phyloP scores from a whole-genome alignment of 1,140 invertebrate genomes.

The Drosophila obscura region DNA sequence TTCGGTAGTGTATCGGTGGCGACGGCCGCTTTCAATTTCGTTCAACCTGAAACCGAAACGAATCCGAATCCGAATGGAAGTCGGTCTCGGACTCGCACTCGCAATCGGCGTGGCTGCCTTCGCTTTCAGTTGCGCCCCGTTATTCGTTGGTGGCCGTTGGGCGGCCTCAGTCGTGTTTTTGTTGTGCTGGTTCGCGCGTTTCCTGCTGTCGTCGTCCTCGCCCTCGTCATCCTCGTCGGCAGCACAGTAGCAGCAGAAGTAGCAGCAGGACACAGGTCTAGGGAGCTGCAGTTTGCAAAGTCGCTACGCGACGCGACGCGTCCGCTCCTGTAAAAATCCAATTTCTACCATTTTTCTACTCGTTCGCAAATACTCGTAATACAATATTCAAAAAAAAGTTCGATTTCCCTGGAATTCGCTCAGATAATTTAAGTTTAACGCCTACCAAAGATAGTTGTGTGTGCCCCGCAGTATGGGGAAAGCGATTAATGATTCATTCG shows the following conservation, averaged over 20 bases:
- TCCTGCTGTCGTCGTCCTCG: conserved; percentile 60
- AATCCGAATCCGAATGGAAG: conserved; percentile 25
- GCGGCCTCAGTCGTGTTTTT: conserved; percentile 80
- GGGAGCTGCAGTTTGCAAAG: conserved; percentile 62
- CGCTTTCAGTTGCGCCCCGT: conserved; percentile 76
- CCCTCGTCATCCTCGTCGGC: conserved; percentile 27
- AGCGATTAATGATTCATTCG: conserved; percentile 66
- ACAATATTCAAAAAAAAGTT: conserved; percentile 24
- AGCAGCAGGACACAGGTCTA: conserved; percentile 37
- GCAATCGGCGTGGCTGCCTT: conserved; percentile 30
- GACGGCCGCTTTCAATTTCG: conserved; percentile 71
- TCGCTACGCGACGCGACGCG: conserved; percentile 49
- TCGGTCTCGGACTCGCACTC: conserved; percentile 37
- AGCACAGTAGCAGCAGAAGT: conserved; percentile 47
- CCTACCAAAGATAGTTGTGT: conserved; percentile 60
- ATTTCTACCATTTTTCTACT: conserved; percentile 72
- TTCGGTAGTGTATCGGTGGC: conserved; percentile 33
- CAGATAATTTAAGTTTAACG: conserved; percentile 46
- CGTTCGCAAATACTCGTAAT: conserved; percentile 25
- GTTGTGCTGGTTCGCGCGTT: conserved; percentile 73
- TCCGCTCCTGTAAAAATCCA: conserved; percentile 43
- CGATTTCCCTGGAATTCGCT: background rate
- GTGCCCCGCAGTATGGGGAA: conserved; percentile 17
- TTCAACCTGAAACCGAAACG: conserved; percentile 62
- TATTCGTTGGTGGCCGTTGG: conserved; percentile 77